Base-by-base conservation (phyloP, 2,888 invertebrate species). In the Ommatoiulus sabulosus region DNA sequence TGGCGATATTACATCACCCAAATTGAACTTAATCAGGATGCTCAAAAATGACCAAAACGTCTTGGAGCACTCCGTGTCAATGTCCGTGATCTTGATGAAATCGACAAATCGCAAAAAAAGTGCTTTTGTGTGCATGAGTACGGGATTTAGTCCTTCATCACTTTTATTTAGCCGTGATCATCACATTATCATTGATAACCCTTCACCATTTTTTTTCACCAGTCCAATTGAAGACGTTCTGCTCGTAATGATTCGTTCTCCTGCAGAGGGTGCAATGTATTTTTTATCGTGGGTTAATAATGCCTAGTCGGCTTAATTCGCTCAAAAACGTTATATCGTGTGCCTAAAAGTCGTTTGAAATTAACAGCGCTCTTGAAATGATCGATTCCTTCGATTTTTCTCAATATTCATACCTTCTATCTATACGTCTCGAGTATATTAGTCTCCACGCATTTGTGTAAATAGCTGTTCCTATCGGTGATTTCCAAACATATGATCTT, bases 331-430 rank as follows among this genome's bases (percentile, higher is more conserved):
- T 80, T 80, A 43, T 35, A 35, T 43, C 35, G 80, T 80, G 80
- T 80, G 80, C 80, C 80, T 80, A 43, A 80, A 80, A 80, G 80
- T 80, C 80, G 80, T 80, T 80, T 80, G 80, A 80, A 80, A 80
- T 80, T 80, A 80, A 80, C 80, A 80, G 80, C 80, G 35, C 80
- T 35, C 80, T 80, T 80, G 80, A 80, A 80, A 80, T 12, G 3
- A 43, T 80, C 80, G 72, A 72, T 72, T 8, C 24, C 24, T 72
- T 72, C 72, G 80, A 80, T 10, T 80, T 80, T 80, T 80, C 80
- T 80, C 35, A 80, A 35, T 80, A 80, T 80, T 80, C 80, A 80
- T 80, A 80, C 80, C 80, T 80, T 80, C 80, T 80, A 43, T 80
- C 80, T 80, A 80, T 80, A 80, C 80, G 80, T 80, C 72, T 72